These are phyloP conservation scores for Buceros bicornis DNA, from an alignment of 2,797 vertebrate species.

Conservation along the genomic window DNA sequence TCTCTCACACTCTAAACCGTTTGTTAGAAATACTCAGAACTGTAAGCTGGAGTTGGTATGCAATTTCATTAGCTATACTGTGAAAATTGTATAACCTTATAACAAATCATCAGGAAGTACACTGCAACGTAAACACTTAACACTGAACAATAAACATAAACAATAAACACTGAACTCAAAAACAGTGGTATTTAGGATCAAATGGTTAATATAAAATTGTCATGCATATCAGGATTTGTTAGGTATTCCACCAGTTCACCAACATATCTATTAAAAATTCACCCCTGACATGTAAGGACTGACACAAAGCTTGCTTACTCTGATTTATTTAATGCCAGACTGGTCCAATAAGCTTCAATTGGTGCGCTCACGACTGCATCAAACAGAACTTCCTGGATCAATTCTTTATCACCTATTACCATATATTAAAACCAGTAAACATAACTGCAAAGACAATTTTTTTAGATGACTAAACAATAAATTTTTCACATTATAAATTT, in stretches of 20 bases:
- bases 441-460: fast-evolving
- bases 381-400: conserved; percentile 95
- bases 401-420: conserved; percentile 90
- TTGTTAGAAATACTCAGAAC: neutral
- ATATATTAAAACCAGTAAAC: neutral
- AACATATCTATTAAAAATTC: neutral
- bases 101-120: neutral
- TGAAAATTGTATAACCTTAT: neutral
- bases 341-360: conserved; percentile 97
- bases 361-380: conserved; percentile 96
- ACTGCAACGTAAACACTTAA: neutral
- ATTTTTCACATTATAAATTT: neutral
- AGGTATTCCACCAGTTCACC: neutral
- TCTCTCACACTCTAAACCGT: neutral
- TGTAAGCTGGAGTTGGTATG: neutral
- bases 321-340: conserved; percentile 94
- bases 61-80: neutral
- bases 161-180: neutral
- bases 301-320: conserved; percentile 83
- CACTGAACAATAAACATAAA: neutral
- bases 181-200: neutral
- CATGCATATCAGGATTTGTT: neutral
- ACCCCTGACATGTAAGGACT: neutral
- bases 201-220: neutral
- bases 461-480: neutral